Base-by-base conservation (phyloP, 2,797 vertebrate genomes). In the Steatocranus sp. region DNA sequence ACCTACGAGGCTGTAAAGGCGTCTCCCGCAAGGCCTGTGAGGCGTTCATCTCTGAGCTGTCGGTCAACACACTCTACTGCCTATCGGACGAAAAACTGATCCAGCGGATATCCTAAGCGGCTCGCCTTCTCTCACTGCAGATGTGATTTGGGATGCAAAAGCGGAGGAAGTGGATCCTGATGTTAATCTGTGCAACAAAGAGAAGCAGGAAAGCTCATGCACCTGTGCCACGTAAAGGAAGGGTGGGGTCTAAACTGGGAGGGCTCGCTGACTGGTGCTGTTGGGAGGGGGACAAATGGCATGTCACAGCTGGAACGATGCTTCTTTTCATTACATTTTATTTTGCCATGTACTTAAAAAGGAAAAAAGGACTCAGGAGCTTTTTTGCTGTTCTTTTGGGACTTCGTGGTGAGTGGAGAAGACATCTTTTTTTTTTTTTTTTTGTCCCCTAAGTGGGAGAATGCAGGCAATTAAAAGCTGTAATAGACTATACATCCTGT, bases 31-130 rank as follows among this genome's bases (percentile, higher is more conserved):
- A 97, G 94, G 98, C 98, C 83, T 99, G 98, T 5, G 98, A 99
- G 96, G 96, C 96, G 89, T 98, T 99, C 94, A 99, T 99, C 96
- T 98, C 98, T 7, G 98, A 99, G 96, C 96, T 99, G 93, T 99
- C 98, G 11, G 97, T 99, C 96, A 99, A 97, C 95, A 97, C 97
- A 82, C 98, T 99, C 91, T 99, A 98, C 96, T 99, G 98, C 97
- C 97, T 99, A 89, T 99, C 98, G 5, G 98, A 99, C 18, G 98
- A 99, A 94, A 99, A 98, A 94, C 97, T 99, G 94, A 98, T 99
- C 92, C 98, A 99, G 96, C 97, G 98, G 96, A 99, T 99, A 97
- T 99, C 98, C 87, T 99, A 98, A 94, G 84, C 4, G 49, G 17
- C 53, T 75, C 17, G 14, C 78, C 51, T 80, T 81, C 75, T 86